Percentiles rank a stretch among this genome's conserved stretches.
phyloP scores from a whole-genome alignment of 2,888 invertebrate species.

The Hypselothyrea guttata region DNA sequence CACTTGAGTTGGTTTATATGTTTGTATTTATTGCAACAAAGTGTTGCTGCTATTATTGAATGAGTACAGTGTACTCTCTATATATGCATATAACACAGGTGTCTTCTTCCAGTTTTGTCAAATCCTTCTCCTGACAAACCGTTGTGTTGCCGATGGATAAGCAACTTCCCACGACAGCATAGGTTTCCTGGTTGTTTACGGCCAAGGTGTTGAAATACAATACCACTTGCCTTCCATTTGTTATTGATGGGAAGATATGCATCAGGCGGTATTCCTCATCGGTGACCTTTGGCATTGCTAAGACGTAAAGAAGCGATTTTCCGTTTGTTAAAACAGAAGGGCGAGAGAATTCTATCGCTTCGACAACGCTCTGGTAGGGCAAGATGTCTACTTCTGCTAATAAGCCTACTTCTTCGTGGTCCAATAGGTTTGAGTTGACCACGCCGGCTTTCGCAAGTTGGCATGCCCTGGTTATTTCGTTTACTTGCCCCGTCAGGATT shows the following conservation, averaged over 20 bases:
- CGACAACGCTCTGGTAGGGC: conserved; percentile 1
- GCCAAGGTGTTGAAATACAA: not conserved
- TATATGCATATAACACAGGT: too few species aligned
- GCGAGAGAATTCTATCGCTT: conserved; percentile 2
- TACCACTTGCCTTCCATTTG: not conserved
- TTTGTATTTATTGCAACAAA: too few species aligned
- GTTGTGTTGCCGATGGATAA: conserved; percentile 18
- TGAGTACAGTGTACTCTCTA: too few species aligned
- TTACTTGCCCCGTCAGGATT: not conserved
- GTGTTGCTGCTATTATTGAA: too few species aligned
- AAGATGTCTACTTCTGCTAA: not conserved
- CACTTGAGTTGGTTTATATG: too few species aligned
- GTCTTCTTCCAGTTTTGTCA: conserved; percentile 13
- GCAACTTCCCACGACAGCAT: conserved; percentile 15
- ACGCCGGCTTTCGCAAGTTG: conserved; percentile 7
- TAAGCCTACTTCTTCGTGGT: conserved; percentile 2
- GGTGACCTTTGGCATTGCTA: conserved; percentile 1
- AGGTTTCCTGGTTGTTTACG: not conserved
- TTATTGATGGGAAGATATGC: not conserved
- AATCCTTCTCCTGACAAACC: conserved; percentile 12
- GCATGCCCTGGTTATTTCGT: not conserved
- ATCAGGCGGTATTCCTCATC: not conserved
- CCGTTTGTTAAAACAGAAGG: conserved; percentile 2
- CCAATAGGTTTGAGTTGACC: conserved; percentile 2
- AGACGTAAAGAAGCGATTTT: not conserved